phyloP scores from a whole-genome alignment of 2,888 invertebrate species.

The Acrobasis consociella region DNA sequence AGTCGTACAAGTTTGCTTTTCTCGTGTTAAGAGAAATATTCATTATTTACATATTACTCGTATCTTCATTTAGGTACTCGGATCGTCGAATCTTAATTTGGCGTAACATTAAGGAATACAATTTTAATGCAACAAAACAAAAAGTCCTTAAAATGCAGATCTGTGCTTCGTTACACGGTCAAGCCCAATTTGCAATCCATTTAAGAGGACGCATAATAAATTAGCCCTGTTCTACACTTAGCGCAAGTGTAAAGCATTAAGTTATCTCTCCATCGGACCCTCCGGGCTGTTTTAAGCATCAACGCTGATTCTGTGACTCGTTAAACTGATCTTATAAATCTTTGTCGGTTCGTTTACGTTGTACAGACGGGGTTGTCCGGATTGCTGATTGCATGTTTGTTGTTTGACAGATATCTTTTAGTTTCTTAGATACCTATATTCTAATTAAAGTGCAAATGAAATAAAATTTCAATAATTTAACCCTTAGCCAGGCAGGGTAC shows the following conservation, averaged over 20 bases:
- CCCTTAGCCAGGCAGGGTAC: too few species aligned
- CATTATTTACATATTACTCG: too few species aligned
- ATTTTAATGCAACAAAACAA: slow-evolving; percentile 1
- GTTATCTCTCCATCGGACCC: slow-evolving; percentile 42
- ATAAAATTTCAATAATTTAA: too few species aligned
- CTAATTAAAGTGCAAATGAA: not conserved
- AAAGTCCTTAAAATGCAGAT: slow-evolving; percentile 7
- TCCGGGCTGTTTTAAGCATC: slow-evolving; percentile 50
- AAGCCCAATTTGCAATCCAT: slow-evolving; percentile 12
- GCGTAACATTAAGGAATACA: too few species aligned
- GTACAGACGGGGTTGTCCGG: slow-evolving; percentile 47
- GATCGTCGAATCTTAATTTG: too few species aligned
- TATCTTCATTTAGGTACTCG: too few species aligned
- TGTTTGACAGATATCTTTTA: not conserved
- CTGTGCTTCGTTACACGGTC: not conserved
- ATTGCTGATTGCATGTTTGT: slow-evolving; percentile 23
- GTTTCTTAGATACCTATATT: not conserved
- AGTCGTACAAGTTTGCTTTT: too few species aligned
- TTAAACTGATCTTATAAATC: slow-evolving; percentile 62
- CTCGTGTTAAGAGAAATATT: too few species aligned
- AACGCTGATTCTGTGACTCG: slow-evolving; percentile 52
- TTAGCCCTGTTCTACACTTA: slow-evolving; percentile 17
- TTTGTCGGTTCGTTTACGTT: slow-evolving; percentile 55
- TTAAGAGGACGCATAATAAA: slow-evolving; percentile 15
- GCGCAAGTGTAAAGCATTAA: slow-evolving; percentile 33